A percentile compares a stretch with the other conserved stretches of the same genome.
Conservation (phyloP, 2,888 invertebrate genomes). For the Suillia variegata region DNA sequence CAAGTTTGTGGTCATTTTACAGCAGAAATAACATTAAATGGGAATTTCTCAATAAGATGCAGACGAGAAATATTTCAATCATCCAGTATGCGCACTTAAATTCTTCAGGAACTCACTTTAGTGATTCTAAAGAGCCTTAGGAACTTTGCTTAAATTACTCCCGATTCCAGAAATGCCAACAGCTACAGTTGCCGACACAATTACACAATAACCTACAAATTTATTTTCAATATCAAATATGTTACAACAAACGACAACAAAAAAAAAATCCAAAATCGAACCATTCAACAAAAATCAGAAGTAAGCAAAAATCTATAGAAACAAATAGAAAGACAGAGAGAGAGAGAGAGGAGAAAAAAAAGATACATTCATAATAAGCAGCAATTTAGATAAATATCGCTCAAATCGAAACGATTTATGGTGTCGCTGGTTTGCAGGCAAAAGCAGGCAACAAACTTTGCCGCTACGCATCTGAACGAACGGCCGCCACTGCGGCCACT, state of each 20-base stretch:
- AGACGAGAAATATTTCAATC: too few species aligned
- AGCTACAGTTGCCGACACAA: too few species aligned
- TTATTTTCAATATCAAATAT: not conserved
- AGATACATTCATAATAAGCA: slow-evolving; percentile 43
- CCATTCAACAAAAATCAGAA: not conserved
- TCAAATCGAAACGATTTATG: slow-evolving; percentile 42
- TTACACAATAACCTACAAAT: slow-evolving; percentile 6
- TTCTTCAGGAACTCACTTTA: too few species aligned
- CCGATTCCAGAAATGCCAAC: too few species aligned
- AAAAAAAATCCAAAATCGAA: not conserved
- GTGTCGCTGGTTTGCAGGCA: slow-evolving; percentile 29
- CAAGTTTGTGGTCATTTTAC: too few species aligned
- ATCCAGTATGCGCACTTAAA: too few species aligned
- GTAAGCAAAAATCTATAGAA: not conserved
- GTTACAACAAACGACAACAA: too few species aligned
- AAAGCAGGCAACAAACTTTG: not conserved
- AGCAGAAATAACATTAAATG: too few species aligned
- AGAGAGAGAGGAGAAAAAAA: slow-evolving; percentile 7
- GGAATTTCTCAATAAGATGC: too few species aligned
- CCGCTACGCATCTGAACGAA: not conserved
- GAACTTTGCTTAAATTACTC: too few species aligned
- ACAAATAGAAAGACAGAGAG: not conserved
- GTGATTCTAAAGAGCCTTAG: too few species aligned
- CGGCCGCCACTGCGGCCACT: not conserved
- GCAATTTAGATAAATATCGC: slow-evolving; percentile 50